Evolutionary conservation across 1,140 invertebrate genomes (phyloP), one percentile per base, ranked within the genome.

Genomic region (Drosophila athabasca): DNA sequence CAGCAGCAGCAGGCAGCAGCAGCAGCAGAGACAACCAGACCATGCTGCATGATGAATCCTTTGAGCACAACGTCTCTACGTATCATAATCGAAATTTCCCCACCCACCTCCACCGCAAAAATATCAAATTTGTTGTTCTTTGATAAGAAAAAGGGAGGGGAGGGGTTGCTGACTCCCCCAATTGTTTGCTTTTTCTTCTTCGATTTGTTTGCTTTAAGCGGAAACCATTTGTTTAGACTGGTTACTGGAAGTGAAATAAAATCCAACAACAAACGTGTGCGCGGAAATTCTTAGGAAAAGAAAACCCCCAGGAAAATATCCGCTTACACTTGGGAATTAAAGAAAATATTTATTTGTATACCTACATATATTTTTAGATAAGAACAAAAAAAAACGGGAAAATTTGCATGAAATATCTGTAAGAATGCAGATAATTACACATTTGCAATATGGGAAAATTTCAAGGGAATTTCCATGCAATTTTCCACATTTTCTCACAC

Each of bases 191-290:
- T 39, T 46, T 44, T 35, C 48, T 52, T 52, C 55, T 64, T 64
- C 51, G 59, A 76, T 81, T 62, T 81, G 73, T 81, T 81, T 70
- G 62, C 66, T 76, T 72, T 66, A 48, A 76, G 44, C 78, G 72
- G 66, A 52, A 80, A 80, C 48, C 71, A 80, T 76, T 80, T 80
- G 77, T 66, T 80, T 64, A 55, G 50, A 50, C 65, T 58, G 46
- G 45, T 52, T 4, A 43, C 22, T 19, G 46, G 41, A 62, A 60
- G 50, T 74, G 61, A 45, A 79, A 59, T 45, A 62, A 74, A 62
- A 75, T 68, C 53, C 62, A 51, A 41, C 51, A 79, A 79, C 51
- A 79, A 79, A 79, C 76, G 76, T 80, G 76, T 75, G 76, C 59
- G 41, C 68, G 39, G 76, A 57, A 57, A 74, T 79, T 68, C 26